phyloP scores from a whole-genome alignment of 2,888 invertebrate species.

The Tachina lurida region DNA sequence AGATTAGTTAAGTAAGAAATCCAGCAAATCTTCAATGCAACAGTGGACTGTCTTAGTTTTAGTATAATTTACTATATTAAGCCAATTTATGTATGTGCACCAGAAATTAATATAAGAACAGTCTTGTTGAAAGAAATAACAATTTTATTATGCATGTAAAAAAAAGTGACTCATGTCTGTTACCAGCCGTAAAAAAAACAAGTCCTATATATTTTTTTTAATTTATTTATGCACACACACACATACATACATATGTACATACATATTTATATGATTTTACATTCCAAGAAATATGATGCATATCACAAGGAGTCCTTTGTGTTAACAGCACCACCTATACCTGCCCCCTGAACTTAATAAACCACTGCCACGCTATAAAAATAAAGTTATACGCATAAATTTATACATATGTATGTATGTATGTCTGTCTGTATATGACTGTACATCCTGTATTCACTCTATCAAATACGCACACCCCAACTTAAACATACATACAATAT shows the following conservation, averaged over 20 bases:
- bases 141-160: conserved; percentile 5
- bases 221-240: background rate
- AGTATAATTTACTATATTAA: conserved; percentile 42
- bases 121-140: background rate
- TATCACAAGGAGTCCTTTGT: conserved; percentile 44
- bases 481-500: background rate
- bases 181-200: conserved; percentile 1
- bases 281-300: conserved; percentile 64
- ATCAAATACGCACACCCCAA: background rate
- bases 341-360: no score
- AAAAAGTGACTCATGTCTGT: conserved; percentile 1
- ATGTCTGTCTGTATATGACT: background rate
- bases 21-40: background rate
- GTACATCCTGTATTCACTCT: background rate
- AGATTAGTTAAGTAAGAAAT: background rate
- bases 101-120: conserved; percentile 43
- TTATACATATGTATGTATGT: no score
- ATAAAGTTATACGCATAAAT: no score
- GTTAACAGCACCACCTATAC: conserved; percentile 1
- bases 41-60: background rate
- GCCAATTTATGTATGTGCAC: conserved; percentile 31
- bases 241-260: background rate
- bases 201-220: no score
- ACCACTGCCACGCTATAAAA: no score
- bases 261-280: conserved; percentile 20